Conservation (phyloP, 2,113 vertebrate species). For the Empidonax traillii region DNA sequence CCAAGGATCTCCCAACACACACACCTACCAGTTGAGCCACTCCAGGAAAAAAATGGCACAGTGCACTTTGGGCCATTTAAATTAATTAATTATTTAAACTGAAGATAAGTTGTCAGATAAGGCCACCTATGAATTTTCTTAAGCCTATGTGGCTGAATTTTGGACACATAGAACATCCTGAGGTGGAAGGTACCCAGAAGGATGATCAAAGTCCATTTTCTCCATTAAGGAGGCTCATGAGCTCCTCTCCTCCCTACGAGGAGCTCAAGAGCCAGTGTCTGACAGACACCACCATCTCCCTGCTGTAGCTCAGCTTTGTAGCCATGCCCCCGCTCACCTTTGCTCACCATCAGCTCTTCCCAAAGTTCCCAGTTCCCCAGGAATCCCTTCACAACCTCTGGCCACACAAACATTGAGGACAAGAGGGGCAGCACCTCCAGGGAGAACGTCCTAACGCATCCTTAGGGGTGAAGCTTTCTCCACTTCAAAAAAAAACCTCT, state of each 20-base stretch:
- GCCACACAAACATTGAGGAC: rapidly evolving
- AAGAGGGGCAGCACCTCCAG: rapidly evolving
- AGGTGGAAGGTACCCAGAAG: not conserved
- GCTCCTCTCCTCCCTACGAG: not conserved
- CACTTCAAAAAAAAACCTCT: rapidly evolving
- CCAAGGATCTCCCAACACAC: not conserved
- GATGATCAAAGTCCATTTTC: not conserved
- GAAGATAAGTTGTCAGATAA: rapidly evolving
- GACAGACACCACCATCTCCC: not conserved
- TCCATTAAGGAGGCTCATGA: not conserved
- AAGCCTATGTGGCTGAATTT: rapidly evolving
- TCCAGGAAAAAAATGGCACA: rapidly evolving
- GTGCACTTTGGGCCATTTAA: not conserved
- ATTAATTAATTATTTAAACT: not conserved
- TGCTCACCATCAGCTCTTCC: not conserved
- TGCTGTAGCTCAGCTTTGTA: rapidly evolving
- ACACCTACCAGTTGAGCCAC: not conserved
- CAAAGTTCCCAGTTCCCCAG: not conserved
- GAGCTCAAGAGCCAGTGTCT: not conserved
- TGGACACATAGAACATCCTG: not conserved
- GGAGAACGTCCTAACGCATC: rapidly evolving
- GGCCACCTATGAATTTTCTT: rapidly evolving
- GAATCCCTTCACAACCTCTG: rapidly evolving
- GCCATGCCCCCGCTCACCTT: not conserved
- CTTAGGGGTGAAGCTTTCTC: not conserved